A percentile compares a stretch with the other conserved stretches of the same genome.
Conservation (phyloP, 1,140 invertebrate genomes). For the Neodiprion fabricii region DNA sequence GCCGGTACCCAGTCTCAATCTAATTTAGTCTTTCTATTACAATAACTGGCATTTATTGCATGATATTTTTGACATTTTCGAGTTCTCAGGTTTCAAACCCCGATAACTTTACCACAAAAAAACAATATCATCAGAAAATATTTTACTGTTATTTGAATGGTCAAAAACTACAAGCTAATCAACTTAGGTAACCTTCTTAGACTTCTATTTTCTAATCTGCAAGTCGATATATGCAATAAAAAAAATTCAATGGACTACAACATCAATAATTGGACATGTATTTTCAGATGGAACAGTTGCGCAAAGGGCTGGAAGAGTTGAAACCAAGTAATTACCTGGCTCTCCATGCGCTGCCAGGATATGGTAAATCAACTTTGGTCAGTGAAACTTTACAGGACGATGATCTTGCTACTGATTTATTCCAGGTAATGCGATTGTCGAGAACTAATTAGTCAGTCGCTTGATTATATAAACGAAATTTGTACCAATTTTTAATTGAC, state of each 20-base stretch:
- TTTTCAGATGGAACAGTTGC: constrained; percentile 47
- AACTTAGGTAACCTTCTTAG: too few relatives aligned
- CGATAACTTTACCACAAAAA: too few relatives aligned
- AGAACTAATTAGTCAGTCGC: too few relatives aligned
- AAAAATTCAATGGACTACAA: background rate
- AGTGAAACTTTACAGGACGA: constrained; percentile 65
- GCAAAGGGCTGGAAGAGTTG: constrained; percentile 37
- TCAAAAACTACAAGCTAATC: too few relatives aligned
- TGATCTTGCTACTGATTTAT: constrained; percentile 54
- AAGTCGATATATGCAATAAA: background rate
- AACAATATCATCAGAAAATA: too few relatives aligned
- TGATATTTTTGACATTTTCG: too few relatives aligned
- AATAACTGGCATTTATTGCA: too few relatives aligned
- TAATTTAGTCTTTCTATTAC: constrained; percentile 11
- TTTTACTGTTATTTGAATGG: too few relatives aligned
- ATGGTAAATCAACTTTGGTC: constrained; percentile 74
- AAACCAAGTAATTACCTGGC: constrained; percentile 62
- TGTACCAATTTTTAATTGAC: constrained; percentile 14
- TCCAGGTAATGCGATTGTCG: constrained; percentile 36
- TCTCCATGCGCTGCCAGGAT: constrained; percentile 73
- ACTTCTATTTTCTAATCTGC: background rate
- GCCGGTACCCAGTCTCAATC: background rate
- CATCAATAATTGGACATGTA: background rate
- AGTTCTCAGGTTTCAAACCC: too few relatives aligned
- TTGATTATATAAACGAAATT: constrained; percentile 15